Evolutionary conservation across 1,140 invertebrate species (phyloP), one percentile per base, ranked within the genome.

Genomic region (Epicauta chinensis): DNA sequence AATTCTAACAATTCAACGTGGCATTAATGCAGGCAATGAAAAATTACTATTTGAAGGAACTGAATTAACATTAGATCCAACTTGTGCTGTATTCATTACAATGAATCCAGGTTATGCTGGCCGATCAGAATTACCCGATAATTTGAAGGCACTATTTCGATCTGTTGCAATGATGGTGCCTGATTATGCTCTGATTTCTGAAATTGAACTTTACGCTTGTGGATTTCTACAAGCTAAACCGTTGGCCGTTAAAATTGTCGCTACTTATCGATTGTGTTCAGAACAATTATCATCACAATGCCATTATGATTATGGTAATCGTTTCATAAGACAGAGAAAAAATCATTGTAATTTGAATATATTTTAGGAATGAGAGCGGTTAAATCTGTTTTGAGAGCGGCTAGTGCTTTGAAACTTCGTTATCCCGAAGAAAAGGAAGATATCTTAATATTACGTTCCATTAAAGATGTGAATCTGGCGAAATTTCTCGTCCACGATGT

Each of bases 141-240:
- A 87, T 62, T 66, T 87, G n/a, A 78, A 86, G 71, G 81, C 82
- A 1, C 62, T 87, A 12, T 87, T 87, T 64, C 74, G 84, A 6
- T 83, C 84, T 0, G 83, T 87, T 1, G 93, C 93, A 16, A 98
- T 98, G 94, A 97, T 97, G 93, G 92, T 97, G 14, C 94, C 94
- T 1, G 93, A 97, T 73, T 96, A 96, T 71, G 89, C 90, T 7
- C 69, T 97, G 9, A 97, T 97, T 64, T 89, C 93, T 0, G 93
- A 97, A 74, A 96, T 96, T 54, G 89, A 89, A 38, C 69, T 97
- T 0, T 96, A 95, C 62, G 94, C 93, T 0, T 93, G 83, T 69
- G 94, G 94, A n/a, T 98, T 96, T 66, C 76, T 92, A 7, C 84
- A 86, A 38, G 93, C 93, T 2, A 82, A 91, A 53, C 84, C 91